These are phyloP conservation scores for Eulimnadia texana DNA, from an alignment of 1,140 invertebrate genomes.

Conservation along the genomic window DNA sequence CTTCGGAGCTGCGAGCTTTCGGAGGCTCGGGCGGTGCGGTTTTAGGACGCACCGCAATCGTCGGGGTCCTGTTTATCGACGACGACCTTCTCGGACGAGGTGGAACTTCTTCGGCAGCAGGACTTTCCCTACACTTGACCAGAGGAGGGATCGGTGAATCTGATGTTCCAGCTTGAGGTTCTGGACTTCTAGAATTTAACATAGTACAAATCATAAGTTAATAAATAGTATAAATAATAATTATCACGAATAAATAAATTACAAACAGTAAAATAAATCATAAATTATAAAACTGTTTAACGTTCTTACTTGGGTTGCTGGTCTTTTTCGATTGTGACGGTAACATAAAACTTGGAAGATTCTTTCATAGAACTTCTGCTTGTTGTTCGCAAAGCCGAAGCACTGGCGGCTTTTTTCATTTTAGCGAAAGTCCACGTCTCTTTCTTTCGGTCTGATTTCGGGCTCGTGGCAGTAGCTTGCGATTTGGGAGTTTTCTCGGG, in stretches of 20 bases:
- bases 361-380: neutral
- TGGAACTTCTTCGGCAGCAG: neutral
- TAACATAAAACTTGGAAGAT: neutral
- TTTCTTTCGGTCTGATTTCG: neutral
- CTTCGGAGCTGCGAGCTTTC: neutral
- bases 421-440: neutral
- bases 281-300: neutral
- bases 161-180: neutral
- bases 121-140: neutral
- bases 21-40: conserved; percentile 16
- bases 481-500: neutral
- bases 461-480: neutral
- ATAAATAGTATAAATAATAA: too few relatives aligned
- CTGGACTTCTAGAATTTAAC: neutral
- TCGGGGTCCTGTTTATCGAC: neutral
- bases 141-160: neutral
- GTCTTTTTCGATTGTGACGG: neutral
- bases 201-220: too few relatives aligned
- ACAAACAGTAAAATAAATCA: neutral
- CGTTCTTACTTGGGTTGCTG: neutral
- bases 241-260: too few relatives aligned
- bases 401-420: neutral
- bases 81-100: neutral
- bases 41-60: conserved; percentile 10
- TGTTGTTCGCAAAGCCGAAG: neutral